Percentiles rank a stretch among this genome's conserved stretches.
phyloP scores from a whole-genome alignment of 2,797 vertebrate genomes.

The Heteromormyrus szaboi region DNA sequence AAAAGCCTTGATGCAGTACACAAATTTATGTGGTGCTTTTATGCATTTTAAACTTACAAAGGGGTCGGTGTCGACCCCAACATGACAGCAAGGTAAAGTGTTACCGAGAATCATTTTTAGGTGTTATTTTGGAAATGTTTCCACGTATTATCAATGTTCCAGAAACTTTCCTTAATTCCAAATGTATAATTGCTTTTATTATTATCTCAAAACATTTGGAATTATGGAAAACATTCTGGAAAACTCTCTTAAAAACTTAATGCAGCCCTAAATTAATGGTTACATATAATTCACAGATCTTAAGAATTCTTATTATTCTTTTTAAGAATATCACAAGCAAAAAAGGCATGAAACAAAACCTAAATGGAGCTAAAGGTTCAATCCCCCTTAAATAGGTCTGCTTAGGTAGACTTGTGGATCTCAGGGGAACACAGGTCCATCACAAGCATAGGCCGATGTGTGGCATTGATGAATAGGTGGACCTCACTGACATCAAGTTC shows the following conservation, averaged over 20 bases:
- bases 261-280: neutral
- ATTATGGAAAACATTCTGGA: neutral
- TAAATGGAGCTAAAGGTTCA: neutral
- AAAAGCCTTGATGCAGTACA: neutral
- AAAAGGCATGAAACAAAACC: neutral
- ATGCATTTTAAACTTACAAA: neutral
- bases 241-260: neutral
- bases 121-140: neutral
- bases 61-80: neutral
- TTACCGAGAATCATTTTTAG: neutral
- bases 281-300: neutral
- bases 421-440: conserved; percentile 43
- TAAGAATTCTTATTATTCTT: neutral
- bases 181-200: neutral
- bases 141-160: neutral
- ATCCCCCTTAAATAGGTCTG: neutral
- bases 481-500: conserved; percentile 47
- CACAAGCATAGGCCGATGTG: conserved; percentile 44
- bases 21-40: neutral
- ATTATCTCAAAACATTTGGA: neutral
- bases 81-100: neutral
- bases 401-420: conserved; percentile 54
- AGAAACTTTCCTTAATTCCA: neutral
- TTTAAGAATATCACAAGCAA: neutral
- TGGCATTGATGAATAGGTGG: conserved; percentile 61